Base-by-base conservation (phyloP, 2,888 invertebrate genomes). In the Hipparchia sbordonii region DNA sequence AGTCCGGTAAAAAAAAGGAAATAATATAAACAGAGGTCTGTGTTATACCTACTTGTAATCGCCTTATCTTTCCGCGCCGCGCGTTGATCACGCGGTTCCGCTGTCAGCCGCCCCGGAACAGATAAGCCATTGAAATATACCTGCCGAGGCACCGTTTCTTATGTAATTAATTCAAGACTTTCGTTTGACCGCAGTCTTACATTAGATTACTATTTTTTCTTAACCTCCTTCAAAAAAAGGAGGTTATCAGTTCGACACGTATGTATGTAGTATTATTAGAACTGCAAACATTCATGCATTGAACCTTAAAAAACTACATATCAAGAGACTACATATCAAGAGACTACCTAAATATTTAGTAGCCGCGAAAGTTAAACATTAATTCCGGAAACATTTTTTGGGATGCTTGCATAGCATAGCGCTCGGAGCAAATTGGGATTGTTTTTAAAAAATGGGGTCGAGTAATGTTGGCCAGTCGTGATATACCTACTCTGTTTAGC, bases 61-160 rank as follows among this genome's bases (percentile, higher is more conserved):
- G 87, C 80, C 85, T 89, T 89, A 89, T 87, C 88, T 81, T 77
- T 82, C 80, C 84, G 80, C 81, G 83, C 84, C 83, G 78, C 79
- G 78, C 79, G 80, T 80, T 82, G 84, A 85, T 85, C 85, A 79
- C 80, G 78, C 82, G 80, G 77, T 83, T 84, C 85, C 82, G 81
- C 79, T 79, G 81, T 80, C 81, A 80, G 79, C 80, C 77, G 78
- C 78, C 74, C 76, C 80, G 77, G 77, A 79, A 79, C 79, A 80
- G 82, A 84, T 84, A 84, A 82, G 79, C 81, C 75, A 77, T 81
- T 80, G 81, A 82, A 83, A 84, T 79, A 80, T 84, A 80, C 57
- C 51, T 81, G 81, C 77, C 59, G 8, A 23, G 51, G 59, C 54
- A 56, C 72, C 79, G 79, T 79, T 81, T 82, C 75, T 76, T 62